These are phyloP conservation scores for Calliopsis andreniformis DNA, from an alignment of 1,140 invertebrate species.

Conservation along the genomic window DNA sequence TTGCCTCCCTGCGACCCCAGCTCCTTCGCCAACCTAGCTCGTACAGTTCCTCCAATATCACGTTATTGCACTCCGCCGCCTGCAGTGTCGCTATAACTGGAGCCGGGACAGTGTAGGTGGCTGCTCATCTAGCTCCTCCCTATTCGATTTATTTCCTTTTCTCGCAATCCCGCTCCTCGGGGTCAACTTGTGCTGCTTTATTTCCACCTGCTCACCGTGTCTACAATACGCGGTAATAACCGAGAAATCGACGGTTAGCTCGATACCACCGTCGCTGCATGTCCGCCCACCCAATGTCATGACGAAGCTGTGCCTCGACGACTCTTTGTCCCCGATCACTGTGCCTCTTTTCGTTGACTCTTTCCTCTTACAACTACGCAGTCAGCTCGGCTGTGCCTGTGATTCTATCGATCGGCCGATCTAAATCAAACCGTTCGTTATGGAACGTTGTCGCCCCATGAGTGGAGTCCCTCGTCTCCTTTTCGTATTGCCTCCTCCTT, in stretches of 20 bases:
- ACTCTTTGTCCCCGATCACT: constrained; percentile 42
- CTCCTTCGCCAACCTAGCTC: neutral
- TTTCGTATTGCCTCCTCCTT: constrained; percentile 2
- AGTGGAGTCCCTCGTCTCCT: constrained; percentile 30
- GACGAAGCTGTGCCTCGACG: constrained; percentile 50
- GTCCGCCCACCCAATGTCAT: constrained; percentile 35
- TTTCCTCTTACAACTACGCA: neutral
- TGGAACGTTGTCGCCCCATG: constrained; percentile 10
- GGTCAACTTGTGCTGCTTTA: constrained; percentile 47
- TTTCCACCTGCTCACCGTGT: constrained; percentile 65
- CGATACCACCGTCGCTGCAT: constrained; percentile 41
- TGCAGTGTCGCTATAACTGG: constrained; percentile 57
- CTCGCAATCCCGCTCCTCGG: constrained; percentile 10
- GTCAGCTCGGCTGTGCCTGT: neutral
- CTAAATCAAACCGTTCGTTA: constrained; percentile 35
- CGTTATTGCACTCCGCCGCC: constrained; percentile 67
- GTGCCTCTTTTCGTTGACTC: constrained; percentile 17
- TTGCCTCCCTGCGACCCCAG: neutral
- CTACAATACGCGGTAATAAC: constrained; percentile 65
- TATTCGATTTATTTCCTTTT: constrained; percentile 64
- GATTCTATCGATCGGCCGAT: constrained; percentile 40
- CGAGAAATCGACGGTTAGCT: constrained; percentile 67
- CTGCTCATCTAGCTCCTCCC: constrained; percentile 57
- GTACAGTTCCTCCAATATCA: constrained; percentile 59
- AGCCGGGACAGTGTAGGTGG: constrained; percentile 48